These are phyloP conservation scores for Paramormyrops kingsleyae DNA, from an alignment of 2,113 vertebrate species.

Conservation along the genomic window DNA sequence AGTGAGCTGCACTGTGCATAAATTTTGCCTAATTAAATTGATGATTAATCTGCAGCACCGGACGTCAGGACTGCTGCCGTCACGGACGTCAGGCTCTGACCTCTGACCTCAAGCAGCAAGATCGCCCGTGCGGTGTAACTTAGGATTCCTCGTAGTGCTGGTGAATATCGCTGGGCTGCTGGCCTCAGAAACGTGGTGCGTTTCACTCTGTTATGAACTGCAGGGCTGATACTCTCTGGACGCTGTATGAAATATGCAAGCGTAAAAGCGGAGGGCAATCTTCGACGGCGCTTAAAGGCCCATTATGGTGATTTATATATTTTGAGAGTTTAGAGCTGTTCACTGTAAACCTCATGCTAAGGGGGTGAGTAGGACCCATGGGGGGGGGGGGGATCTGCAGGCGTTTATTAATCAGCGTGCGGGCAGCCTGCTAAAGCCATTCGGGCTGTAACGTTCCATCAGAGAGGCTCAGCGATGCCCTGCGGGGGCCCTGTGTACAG, in stretches of 20 bases:
- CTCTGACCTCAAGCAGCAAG: background rate
- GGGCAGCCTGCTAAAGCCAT: conserved; percentile 25
- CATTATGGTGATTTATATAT: conserved; percentile 42
- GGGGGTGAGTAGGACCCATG: conserved; percentile 26
- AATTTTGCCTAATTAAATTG: background rate
- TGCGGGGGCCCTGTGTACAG: background rate
- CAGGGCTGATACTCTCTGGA: background rate
- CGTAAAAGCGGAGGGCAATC: conserved; percentile 20
- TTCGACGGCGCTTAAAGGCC: conserved; percentile 26
- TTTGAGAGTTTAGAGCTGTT: conserved; percentile 27
- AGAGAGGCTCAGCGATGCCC: background rate
- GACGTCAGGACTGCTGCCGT: background rate
- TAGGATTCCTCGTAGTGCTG: background rate
- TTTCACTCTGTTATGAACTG: background rate
- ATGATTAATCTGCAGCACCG: background rate
- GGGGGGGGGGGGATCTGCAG: conserved; percentile 30
- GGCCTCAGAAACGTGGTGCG: background rate
- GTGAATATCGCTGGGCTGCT: background rate
- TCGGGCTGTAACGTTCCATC: conserved; percentile 4
- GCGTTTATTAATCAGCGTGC: conserved; percentile 24
- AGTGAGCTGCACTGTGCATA: background rate
- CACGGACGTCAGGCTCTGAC: background rate
- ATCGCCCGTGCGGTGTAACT: background rate
- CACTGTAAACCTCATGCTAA: conserved; percentile 44
- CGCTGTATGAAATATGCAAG: conserved; percentile 29